Percentiles rank a stretch among this genome's conserved stretches.
These are phyloP conservation scores for Paragorgia papillata DNA, from an alignment of 92 coral and sea anemone genomes.

Conservation along the genomic window DNA sequence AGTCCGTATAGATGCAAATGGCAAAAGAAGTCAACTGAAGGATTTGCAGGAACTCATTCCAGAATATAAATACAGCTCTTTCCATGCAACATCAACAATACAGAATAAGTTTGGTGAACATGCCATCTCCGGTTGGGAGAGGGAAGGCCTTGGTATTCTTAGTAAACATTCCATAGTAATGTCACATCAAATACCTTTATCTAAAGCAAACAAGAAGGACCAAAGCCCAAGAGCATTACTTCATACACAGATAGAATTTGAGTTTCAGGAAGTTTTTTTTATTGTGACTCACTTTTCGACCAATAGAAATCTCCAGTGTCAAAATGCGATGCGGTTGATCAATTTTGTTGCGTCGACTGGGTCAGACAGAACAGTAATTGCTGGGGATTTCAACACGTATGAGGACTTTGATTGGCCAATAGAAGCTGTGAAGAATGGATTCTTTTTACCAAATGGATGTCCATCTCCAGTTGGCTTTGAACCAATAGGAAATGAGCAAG, in stretches of 20 bases:
- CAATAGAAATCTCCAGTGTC: conserved; percentile 82
- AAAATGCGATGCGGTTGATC: conserved; percentile 77
- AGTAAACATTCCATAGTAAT: conserved; percentile 81
- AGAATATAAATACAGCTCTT: conserved; percentile 66
- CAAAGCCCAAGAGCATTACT: conserved; percentile 71
- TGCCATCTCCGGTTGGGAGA: conserved; percentile 91
- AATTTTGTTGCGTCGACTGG: conserved; percentile 75
- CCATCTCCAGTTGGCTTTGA: conserved; percentile 63
- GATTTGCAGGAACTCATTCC: conserved; percentile 72
- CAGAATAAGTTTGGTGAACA: conserved; percentile 59
- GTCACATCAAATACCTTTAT: conserved; percentile 68
- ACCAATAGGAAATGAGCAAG: conserved; percentile 61
- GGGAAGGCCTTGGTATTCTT: conserved; percentile 87
- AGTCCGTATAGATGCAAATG: conserved; percentile 74
- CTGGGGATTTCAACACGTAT: conserved; percentile 91
- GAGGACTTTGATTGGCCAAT: conserved; percentile 85
- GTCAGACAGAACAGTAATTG: conserved; percentile 73
- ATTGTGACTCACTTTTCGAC: conserved; percentile 86
- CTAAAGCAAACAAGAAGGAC: conserved; percentile 52
- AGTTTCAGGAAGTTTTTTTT: conserved; percentile 71
- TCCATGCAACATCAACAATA: conserved; percentile 64
- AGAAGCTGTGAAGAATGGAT: conserved; percentile 72
- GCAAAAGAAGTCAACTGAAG: conserved; percentile 65
- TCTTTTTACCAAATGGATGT: conserved; percentile 56
- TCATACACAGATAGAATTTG: conserved; percentile 71